These are phyloP conservation scores for Philaethria dido DNA, from an alignment of 2,888 invertebrate species.

Conservation along the genomic window DNA sequence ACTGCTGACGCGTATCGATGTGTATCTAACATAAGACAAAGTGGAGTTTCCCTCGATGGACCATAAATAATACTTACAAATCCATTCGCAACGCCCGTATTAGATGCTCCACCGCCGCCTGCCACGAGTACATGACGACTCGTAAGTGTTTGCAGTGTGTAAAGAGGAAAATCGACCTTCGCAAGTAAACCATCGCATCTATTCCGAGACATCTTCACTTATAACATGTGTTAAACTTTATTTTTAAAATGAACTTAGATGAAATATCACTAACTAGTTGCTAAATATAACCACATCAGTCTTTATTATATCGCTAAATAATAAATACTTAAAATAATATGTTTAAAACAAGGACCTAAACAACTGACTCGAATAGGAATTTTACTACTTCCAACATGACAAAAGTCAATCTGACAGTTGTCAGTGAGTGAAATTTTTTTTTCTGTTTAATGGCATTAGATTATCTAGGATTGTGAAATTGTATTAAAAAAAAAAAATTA, in stretches of 20 bases:
- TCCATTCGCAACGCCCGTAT: constrained; percentile 98
- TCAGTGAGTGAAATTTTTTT: constrained; percentile 11
- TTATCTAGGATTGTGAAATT: no score
- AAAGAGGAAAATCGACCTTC: constrained; percentile 96
- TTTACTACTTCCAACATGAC: constrained; percentile 80
- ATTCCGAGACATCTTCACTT: constrained; percentile 73
- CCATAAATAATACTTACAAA: constrained; percentile 88
- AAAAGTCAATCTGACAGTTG: constrained; percentile 74
- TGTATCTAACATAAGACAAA: constrained; percentile 16
- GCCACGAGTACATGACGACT: constrained; percentile 97
- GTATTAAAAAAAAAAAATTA: no score
- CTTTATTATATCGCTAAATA: constrained; percentile 57
- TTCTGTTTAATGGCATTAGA: no score
- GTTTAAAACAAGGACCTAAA: constrained; percentile 64
- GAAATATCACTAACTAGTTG: constrained; percentile 55
- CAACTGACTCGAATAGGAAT: constrained; percentile 58
- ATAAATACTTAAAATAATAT: constrained; percentile 59
- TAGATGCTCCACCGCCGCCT: constrained; percentile 98
- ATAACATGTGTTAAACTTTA: constrained; percentile 60
- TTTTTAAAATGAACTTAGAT: constrained; percentile 49
- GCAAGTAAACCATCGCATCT: constrained; percentile 90
- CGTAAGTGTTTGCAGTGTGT: constrained; percentile 94
- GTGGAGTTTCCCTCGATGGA: constrained; percentile 26
- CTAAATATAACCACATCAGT: constrained; percentile 59
- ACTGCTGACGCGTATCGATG: constrained; percentile 60